Evolutionary conservation across 2,797 vertebrate genomes (phyloP), one percentile per base, ranked within the genome.

Genomic region (Malacoctenus gilli): DNA sequence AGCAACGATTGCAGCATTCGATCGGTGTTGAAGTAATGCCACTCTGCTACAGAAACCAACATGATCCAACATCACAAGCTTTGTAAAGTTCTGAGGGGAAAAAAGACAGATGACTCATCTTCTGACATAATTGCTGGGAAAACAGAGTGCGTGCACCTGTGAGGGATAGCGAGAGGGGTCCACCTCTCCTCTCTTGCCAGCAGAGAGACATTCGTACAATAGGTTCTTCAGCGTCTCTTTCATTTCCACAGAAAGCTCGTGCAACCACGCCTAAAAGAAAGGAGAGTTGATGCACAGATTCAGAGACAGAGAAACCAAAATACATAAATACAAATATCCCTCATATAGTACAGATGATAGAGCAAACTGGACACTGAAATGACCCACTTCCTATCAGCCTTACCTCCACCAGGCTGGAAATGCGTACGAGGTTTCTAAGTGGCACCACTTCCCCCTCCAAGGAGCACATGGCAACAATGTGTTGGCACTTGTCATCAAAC

Each of bases 391-490:
- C 42, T 12, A 13, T n/a, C n/a, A 20, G n/a, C 2, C 83, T 89
- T 87, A 98, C 97, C 94, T 99, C 96, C 64, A 98, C 97, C 34
- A 94, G 90, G 77, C 85, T 93, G 75, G 94, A 95, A 47, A 98
- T 91, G 75, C 85, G 90, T 59, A 98, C 88, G 72, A 87, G 89
- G 66, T 94, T 95, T 88, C 90, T 93, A 63, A 99, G 90, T n/a
- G 90, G 88, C 8, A 99, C 95, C 7, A 84, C 79, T 89, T 99
- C 97, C 61, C 96, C 97, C 69, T 98, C 95, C 77, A 95, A 86
- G 52, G 97, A 99, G 78, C 93, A 95, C 94, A 99, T 98, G 55
- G 95, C 93, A 48, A 91, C 85, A 75, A 99, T 98, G 82, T 93
- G 80, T 80, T 94, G 94, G 79, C 86, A 94, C 40, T 92, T 90